Evolutionary conservation across 1,140 invertebrate genomes (phyloP), one percentile per base, ranked within the genome.

Genomic region (Drosophila chauvacae): DNA sequence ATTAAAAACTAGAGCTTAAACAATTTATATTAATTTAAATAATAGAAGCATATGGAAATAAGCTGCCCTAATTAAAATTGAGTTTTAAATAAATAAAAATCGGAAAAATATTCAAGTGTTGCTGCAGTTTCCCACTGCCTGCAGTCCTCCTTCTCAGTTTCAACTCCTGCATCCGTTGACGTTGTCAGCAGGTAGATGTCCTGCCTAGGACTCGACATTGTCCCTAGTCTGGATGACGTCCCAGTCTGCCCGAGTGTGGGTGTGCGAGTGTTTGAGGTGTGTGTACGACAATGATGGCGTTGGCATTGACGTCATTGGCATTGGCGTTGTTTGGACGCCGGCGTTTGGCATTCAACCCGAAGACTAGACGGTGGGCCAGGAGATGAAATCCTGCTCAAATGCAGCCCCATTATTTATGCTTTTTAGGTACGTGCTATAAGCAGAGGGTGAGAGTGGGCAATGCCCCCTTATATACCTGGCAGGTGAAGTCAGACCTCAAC

Each of bases 231-330:
- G 47, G 60, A 57, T 74, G 66, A 50, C 28, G 62, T 47, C 59
- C 26, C 48, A 66, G 59, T 18, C 16, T 18, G 57, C 57, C 77
- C 33, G 39, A 35, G 51, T 33, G 58, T 66, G 45, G 39, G 53
- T 39, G 42, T 45, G 42, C 39, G 60, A 11, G 44, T 48, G 58
- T 66, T 41, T 45, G 55, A 20, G n/a, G 16, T 13, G 56, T 64
- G 62, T 64, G 39, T 59, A 26, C 78, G 84, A 87, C 83, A 88
- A 83, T 87, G 77, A 88, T 80, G 77, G 77, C 72, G 83, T 83
- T 78, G 76, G 76, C 76, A 71, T 78, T 87, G 84, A 88, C 84
- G 84, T 88, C 84, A 88, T 88, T 77, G 82, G 79, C 83, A 86
- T 76, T 82, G 83, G 55, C 83, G 79, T 74, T 81, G 79, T 72